These are phyloP conservation scores for Polia nebulosa DNA, from an alignment of 2,888 invertebrate species.

Conservation along the genomic window DNA sequence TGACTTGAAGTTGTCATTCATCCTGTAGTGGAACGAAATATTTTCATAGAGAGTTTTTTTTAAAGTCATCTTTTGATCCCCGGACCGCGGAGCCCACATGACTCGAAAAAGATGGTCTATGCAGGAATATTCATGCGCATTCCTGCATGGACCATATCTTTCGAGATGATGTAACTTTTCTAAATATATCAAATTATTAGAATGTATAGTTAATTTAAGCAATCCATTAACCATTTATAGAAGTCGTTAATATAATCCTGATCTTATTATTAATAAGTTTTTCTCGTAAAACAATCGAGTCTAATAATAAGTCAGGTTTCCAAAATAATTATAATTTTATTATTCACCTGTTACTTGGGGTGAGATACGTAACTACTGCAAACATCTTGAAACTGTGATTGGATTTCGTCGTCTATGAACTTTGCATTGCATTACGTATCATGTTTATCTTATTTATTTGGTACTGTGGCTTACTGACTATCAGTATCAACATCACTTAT, in stretches of 20 bases:
- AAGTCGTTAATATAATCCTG: neutral
- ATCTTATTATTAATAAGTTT: neutral
- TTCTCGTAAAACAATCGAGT: slow-evolving; percentile 1
- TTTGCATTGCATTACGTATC: neutral
- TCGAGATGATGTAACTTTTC: neutral
- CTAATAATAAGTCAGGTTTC: neutral
- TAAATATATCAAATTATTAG: neutral
- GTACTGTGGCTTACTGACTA: neutral
- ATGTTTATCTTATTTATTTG: neutral
- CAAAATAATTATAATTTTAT: slow-evolving; percentile 12
- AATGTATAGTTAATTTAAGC: neutral
- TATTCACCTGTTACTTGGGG: neutral
- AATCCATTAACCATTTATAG: neutral
- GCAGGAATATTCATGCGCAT: too few relatives aligned
- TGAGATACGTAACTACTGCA: neutral
- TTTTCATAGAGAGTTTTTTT: too few relatives aligned
- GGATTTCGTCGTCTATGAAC: slow-evolving; percentile 5
- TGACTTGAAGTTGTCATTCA: neutral
- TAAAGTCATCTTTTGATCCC: too few relatives aligned
- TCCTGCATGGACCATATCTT: too few relatives aligned
- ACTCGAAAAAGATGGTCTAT: neutral
- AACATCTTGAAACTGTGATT: neutral
- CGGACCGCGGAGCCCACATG: too few relatives aligned
- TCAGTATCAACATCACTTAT: neutral
- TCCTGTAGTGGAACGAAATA: neutral